Evolutionary conservation across 2,797 vertebrate species (phyloP).

Genomic region (Hoplostethus atlanticus): DNA sequence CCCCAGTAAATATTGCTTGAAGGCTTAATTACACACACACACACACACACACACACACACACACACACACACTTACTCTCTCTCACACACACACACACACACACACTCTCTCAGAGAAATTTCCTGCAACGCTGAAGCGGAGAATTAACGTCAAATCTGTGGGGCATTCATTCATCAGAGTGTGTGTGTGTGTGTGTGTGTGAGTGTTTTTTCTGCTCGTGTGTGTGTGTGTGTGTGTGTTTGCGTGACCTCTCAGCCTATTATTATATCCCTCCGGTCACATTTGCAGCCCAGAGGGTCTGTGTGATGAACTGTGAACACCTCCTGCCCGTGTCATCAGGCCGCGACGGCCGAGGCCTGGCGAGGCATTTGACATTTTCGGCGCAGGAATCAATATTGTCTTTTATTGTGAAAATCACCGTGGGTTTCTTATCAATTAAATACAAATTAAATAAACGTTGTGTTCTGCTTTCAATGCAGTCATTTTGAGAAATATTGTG

Average conservation of each 20-base stretch:
- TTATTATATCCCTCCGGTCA: constrained; percentile 72
- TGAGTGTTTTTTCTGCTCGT: constrained; percentile 10
- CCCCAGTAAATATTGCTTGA: constrained; percentile 87
- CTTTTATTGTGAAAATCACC: constrained; percentile 38
- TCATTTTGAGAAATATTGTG: background rate
- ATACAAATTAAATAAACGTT: background rate
- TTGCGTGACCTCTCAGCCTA: constrained; percentile 76
- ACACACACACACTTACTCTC: background rate
- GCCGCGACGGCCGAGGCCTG: background rate
- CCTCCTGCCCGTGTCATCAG: constrained; percentile 53
- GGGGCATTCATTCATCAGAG: constrained; percentile 77
- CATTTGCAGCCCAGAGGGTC: constrained; percentile 68
- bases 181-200: constrained; percentile 34
- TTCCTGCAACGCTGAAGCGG: constrained; percentile 78
- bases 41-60: constrained; percentile 23
- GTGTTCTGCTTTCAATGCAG: background rate
- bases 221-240: constrained; percentile 34
- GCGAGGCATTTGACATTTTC: background rate
- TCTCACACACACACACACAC: background rate
- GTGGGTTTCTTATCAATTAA: background rate
- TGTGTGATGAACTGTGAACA: constrained; percentile 72
- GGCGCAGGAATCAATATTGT: constrained; percentile 41
- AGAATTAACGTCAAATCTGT: constrained; percentile 82
- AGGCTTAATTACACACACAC: constrained; percentile 82
- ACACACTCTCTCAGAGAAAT: constrained; percentile 76